These are phyloP conservation scores for Potamarius usumacintae DNA, from an alignment of 2,113 vertebrate species.

Conservation along the genomic window DNA sequence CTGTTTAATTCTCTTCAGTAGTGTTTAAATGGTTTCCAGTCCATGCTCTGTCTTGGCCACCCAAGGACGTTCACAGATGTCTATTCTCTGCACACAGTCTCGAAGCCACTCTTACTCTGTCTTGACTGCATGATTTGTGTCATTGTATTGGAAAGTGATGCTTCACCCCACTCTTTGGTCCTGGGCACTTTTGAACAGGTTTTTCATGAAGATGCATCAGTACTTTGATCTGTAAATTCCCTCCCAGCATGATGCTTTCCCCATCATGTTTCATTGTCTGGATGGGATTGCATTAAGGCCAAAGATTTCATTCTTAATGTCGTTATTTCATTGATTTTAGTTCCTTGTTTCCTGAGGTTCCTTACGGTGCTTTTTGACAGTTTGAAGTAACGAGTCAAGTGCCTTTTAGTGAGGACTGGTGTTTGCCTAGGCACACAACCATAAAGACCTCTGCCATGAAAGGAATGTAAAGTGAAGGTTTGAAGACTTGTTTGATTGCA, in stretches of 20 bases:
- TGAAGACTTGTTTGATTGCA: background rate
- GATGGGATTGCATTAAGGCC: background rate
- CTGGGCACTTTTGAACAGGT: background rate
- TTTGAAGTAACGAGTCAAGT: background rate
- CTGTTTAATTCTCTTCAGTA: background rate
- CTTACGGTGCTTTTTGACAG: background rate
- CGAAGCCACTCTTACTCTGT: background rate
- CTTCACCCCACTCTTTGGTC: background rate
- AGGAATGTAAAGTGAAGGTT: background rate
- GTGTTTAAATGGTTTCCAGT: background rate
- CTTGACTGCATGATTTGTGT: background rate
- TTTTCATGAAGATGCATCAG: background rate
- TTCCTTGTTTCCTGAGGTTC: background rate
- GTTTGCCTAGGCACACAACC: background rate
- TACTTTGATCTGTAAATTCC: background rate
- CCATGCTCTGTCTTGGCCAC: too few relatives aligned
- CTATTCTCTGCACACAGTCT: background rate
- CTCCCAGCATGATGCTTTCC: background rate
- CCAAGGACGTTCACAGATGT: background rate
- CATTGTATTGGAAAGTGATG: background rate
- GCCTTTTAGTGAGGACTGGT: background rate
- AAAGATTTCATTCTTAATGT: background rate
- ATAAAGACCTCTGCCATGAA: background rate
- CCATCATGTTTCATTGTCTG: too few relatives aligned
- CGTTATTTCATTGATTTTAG: background rate